A percentile compares a stretch with the other conserved stretches of the same genome.
phyloP scores from a whole-genome alignment of 2,113 vertebrate species.

The Lonchura striata region DNA sequence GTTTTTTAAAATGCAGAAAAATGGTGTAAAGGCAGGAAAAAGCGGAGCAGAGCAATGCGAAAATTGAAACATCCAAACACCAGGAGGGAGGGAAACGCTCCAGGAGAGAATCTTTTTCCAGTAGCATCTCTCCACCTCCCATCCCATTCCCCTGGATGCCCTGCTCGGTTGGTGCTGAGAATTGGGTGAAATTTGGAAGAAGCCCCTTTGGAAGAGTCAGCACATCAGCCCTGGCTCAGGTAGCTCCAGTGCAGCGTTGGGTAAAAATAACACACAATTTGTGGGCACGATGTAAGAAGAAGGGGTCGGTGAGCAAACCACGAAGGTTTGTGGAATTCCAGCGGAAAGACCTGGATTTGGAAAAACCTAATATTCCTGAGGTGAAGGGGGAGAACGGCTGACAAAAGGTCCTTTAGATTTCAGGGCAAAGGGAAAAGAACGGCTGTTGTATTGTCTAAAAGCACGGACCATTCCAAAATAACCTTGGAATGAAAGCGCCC shows the following conservation, averaged over 20 bases:
- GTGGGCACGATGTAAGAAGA: not conserved
- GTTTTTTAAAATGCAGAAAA: not conserved
- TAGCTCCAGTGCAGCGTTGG: accelerated
- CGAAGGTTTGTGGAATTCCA: not conserved
- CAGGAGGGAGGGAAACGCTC: not conserved
- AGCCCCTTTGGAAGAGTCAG: not conserved
- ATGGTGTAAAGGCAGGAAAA: not conserved
- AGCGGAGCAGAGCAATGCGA: not conserved
- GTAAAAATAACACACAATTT: not conserved
- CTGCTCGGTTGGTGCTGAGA: accelerated
- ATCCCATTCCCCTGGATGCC: not conserved
- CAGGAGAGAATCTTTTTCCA: accelerated
- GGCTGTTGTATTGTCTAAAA: accelerated
- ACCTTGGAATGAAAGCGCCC: accelerated
- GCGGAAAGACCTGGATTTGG: accelerated
- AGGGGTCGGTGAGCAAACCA: accelerated
- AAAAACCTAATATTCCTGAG: not conserved
- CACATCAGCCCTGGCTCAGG: accelerated
- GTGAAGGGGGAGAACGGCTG: accelerated
- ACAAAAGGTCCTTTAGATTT: not conserved
- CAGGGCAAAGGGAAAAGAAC: not conserved
- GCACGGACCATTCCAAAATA: not conserved
- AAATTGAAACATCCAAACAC: not conserved
- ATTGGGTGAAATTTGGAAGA: not conserved
- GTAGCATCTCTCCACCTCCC: not conserved